A percentile compares a stretch with the other conserved stretches of the same genome.
Conservation (phyloP, 2,797 vertebrate species). For the Podarcis siculus region DNA sequence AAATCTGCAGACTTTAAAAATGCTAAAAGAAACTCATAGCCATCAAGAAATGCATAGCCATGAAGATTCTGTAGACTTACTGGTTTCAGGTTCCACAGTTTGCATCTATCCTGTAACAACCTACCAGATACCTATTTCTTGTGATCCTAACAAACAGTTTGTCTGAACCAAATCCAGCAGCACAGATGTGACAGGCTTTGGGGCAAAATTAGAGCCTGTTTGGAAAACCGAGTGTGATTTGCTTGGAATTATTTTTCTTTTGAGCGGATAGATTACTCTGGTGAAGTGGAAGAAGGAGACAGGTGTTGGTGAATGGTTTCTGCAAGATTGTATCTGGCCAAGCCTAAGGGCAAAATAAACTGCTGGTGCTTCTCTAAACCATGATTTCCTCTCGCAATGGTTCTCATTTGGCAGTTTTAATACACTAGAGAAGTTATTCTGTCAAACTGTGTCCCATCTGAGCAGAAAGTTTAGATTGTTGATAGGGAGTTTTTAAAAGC, state of each 20-base stretch:
- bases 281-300: background rate
- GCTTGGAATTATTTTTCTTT: background rate
- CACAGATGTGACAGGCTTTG: background rate
- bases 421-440: constrained; percentile 18
- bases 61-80: background rate
- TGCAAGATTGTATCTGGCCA: constrained; percentile 11
- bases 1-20: background rate
- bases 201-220: background rate
- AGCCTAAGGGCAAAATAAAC: background rate
- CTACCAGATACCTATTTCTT: no score
- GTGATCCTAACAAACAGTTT: background rate
- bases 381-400: background rate
- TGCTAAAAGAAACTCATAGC: background rate
- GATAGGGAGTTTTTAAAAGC: constrained; percentile 25
- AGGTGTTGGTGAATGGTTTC: constrained; percentile 1
- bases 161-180: background rate
- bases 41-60: background rate
- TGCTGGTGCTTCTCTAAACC: constrained; percentile 26
- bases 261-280: background rate
- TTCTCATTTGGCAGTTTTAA: constrained; percentile 41
- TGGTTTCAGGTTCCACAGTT: background rate
- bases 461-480: constrained; percentile 47
- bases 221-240: background rate
- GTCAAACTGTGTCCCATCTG: constrained; percentile 42
- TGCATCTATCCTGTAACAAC: background rate